A percentile compares a stretch with the other conserved stretches of the same genome.
These are phyloP conservation scores for Hemithea aestivaria DNA, from an alignment of 2,888 invertebrate species.

Conservation along the genomic window DNA sequence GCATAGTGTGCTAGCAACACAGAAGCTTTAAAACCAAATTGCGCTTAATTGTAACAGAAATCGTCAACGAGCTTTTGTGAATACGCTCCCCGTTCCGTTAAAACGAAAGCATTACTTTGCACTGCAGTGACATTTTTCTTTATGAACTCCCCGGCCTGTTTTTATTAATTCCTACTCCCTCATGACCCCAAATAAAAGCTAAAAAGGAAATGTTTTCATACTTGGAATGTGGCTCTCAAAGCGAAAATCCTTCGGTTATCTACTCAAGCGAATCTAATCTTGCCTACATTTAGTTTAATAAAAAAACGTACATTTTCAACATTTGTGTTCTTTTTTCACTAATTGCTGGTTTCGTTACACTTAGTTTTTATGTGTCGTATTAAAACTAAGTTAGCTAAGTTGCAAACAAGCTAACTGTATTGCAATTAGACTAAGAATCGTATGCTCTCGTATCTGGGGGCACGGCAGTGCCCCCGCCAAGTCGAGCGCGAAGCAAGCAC, in stretches of 20 bases:
- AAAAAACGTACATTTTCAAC: constrained; percentile 4
- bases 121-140: constrained; percentile 70
- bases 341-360: no score
- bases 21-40: no score
- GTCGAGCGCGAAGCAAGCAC: no score
- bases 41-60: constrained; percentile 6
- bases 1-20: no score
- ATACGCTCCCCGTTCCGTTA: constrained; percentile 29
- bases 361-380: no score
- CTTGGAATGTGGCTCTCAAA: constrained; percentile 26
- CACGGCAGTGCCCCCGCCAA: no score
- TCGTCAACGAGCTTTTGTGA: constrained; percentile 26
- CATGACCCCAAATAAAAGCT: constrained; percentile 48
- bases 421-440: constrained; percentile 21
- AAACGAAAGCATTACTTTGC: constrained; percentile 58
- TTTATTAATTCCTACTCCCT: constrained; percentile 61
- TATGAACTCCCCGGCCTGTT: constrained; percentile 60
- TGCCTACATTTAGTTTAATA: constrained; percentile 7
- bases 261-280: constrained; percentile 18
- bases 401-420: constrained; percentile 17
- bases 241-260: constrained; percentile 24
- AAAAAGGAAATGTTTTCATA: constrained; percentile 48
- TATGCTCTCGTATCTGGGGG: constrained; percentile 19
- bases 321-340: no score
- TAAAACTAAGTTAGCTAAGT: constrained; percentile 15